phyloP scores from a whole-genome alignment of 2,888 invertebrate genomes.

The Netelia virgata region DNA sequence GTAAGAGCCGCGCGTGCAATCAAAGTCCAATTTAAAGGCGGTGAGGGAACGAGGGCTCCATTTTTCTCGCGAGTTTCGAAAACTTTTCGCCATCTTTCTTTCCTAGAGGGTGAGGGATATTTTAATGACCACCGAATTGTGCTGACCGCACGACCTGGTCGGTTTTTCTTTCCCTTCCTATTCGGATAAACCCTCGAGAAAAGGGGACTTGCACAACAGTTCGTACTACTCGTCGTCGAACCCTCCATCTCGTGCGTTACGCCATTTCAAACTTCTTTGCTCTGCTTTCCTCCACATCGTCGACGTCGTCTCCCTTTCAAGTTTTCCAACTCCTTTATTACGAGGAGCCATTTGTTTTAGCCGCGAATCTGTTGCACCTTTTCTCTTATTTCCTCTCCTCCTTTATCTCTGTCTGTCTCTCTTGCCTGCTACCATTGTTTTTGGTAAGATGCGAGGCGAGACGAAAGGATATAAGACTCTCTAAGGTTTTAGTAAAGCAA shows the following conservation, averaged over 20 bases:
- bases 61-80: neutral
- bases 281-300: constrained; percentile 11
- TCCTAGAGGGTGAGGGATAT: constrained; percentile 6
- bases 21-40: constrained; percentile 23
- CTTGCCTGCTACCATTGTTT: no score
- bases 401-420: no score
- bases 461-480: constrained; percentile 12
- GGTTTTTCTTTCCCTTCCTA: neutral
- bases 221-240: constrained; percentile 23
- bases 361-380: constrained; percentile 8
- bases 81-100: constrained; percentile 14
- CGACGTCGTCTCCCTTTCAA: constrained; percentile 26
- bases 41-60: constrained; percentile 13
- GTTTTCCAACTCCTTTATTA: constrained; percentile 13
- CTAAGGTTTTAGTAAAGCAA: neutral
- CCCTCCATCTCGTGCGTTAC: neutral
- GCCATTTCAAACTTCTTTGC: constrained; percentile 12
- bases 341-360: constrained; percentile 43
- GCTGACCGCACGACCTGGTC: constrained; percentile 26
- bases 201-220: neutral
- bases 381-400: constrained; percentile 1
- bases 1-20: constrained; percentile 4
- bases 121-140: constrained; percentile 48
- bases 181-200: constrained; percentile 11
- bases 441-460: neutral